Conservation (phyloP, 1,140 invertebrate genomes). For the Aphis gossypii region DNA sequence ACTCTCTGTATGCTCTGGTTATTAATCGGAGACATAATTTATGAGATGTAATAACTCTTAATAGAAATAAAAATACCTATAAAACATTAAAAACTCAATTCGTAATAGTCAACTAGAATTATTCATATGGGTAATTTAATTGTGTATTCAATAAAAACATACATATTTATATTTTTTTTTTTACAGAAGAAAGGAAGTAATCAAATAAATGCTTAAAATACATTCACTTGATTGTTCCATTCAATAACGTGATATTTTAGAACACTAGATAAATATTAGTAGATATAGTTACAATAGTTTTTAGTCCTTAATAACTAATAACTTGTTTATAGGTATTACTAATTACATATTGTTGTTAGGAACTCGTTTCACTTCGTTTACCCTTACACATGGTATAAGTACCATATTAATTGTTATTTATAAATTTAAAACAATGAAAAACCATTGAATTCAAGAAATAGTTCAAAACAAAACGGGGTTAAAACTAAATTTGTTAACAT, state of each 20-base stretch:
- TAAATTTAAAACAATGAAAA: neutral
- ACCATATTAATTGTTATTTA: neutral
- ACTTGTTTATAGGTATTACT: neutral
- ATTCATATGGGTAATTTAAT: neutral
- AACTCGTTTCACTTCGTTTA: neutral
- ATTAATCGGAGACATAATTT: neutral
- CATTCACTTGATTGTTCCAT: neutral
- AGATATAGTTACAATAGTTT: neutral
- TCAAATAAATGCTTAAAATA: neutral
- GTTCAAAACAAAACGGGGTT: neutral
- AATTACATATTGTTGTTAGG: neutral
- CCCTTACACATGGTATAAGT: neutral
- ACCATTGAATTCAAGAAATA: neutral
- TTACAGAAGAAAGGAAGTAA: neutral
- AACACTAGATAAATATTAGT: neutral
- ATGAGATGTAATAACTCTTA: constrained; percentile 7
- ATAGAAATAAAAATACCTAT: neutral
- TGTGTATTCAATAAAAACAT: neutral
- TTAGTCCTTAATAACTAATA: neutral
- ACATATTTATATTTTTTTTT: neutral
- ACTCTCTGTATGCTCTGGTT: neutral
- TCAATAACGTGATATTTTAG: neutral
- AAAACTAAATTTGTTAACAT: neutral
- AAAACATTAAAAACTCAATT: neutral
- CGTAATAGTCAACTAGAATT: neutral